Base-by-base conservation (phyloP, 2,888 invertebrate species). In the Tinea semifulvella region DNA sequence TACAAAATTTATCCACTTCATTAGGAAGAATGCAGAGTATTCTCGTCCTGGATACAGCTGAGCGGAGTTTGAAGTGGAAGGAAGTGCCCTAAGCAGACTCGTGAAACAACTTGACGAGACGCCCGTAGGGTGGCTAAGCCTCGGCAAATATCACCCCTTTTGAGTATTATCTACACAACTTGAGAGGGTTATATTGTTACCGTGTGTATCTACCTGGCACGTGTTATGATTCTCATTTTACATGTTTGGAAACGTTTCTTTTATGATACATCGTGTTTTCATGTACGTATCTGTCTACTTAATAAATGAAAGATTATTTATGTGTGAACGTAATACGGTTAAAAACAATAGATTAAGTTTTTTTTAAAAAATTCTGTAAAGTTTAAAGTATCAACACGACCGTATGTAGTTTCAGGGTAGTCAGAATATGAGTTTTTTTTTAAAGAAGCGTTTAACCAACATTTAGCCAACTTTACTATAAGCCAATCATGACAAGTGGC, bases 131-230 rank as follows among this genome's bases (percentile, higher is more conserved):
- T 13, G n/a, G 31, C n/a, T 13, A 31, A 31, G 31, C 31, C 31
- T 31, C 31, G 11, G 7, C 31, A 31, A 31, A 31, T 31, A 31
- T 31, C 31, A 31, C 31, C 31, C 31, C 31, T 31, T 31, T 31
- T 31, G 7, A 31, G 31, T 31, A 31, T 31, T 31, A 31, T 31
- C 31, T 31, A 31, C 31, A 31, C 31, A 31, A 31, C 31, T 31
- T 7, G 31, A 31, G 31, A 31, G 31, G 31, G 31, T 31, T 13
- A 31, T 31, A 31, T 31, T 31, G 31, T 31, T 31, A 14, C 31
- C 31, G 11, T 11, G 31, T 31, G 11, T 26, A 6, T n/a, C 26
- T 26, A 31, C 31, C 31, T 31, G 31, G 31, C 31, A 31, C 31
- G 31, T 31, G 31, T 11, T 31, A 31, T 31, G 11, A 13, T 31